Evolutionary conservation across 1,140 invertebrate species (phyloP).

Genomic region (Zeugodacus cucurbitae): DNA sequence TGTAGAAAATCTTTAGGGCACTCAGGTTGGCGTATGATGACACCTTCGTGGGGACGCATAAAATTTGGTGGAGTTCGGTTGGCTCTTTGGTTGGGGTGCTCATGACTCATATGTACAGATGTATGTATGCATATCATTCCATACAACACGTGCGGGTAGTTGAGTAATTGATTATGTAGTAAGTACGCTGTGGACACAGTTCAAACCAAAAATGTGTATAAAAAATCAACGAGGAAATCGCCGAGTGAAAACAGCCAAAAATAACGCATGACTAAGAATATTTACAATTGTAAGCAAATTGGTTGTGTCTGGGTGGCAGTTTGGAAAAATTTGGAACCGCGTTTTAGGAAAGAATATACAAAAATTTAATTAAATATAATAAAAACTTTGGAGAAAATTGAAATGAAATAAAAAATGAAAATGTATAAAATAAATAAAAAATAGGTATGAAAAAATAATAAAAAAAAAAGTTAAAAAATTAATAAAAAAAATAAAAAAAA

Average conservation of each 20-base stretch:
- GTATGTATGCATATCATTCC: neutral
- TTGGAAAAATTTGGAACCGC: neutral
- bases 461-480: neutral
- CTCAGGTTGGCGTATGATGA: neutral
- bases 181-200: neutral
- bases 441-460: neutral
- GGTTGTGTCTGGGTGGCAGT: no score
- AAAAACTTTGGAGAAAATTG: neutral
- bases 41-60: neutral
- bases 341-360: neutral
- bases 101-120: neutral
- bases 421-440: neutral
- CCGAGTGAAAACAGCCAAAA: neutral
- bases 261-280: neutral
- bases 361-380: neutral
- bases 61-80: neutral
- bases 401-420: neutral
- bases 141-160: neutral
- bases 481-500: neutral
- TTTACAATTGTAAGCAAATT: neutral
- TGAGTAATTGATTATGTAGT: no score
- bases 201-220: neutral
- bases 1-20: neutral
- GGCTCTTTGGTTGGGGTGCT: neutral
- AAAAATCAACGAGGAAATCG: neutral